These are phyloP conservation scores for Ptiloglossa arizonensis DNA, from an alignment of 1,140 invertebrate species.

Conservation along the genomic window DNA sequence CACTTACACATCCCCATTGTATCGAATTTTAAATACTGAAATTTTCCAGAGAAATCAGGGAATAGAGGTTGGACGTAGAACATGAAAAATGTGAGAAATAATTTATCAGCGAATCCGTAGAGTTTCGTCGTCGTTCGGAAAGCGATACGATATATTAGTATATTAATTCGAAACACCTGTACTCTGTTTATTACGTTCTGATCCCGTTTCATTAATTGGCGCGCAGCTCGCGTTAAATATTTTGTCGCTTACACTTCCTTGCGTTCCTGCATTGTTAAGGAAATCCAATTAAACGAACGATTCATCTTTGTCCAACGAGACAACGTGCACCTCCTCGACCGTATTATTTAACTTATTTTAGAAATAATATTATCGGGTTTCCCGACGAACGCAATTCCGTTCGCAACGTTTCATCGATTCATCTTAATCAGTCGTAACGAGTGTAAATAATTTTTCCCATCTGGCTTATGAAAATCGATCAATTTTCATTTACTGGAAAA, in stretches of 20 bases:
- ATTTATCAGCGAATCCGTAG: background rate
- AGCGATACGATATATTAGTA: background rate
- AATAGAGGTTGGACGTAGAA: no score
- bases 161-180: slow-evolving; percentile 6
- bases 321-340: background rate
- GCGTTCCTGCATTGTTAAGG: slow-evolving; percentile 3
- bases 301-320: slow-evolving; percentile 32
- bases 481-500: no score
- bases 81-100: background rate
- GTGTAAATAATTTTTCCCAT: no score
- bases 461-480: no score
- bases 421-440: background rate
- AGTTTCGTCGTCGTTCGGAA: background rate
- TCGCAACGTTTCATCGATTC: background rate
- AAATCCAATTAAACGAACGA: slow-evolving; percentile 44
- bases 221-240: slow-evolving; percentile 21
- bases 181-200: slow-evolving; percentile 20
- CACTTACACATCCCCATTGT: no score
- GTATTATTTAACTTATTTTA: slow-evolving; percentile 19
- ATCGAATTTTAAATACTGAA: no score
- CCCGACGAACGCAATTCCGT: background rate
- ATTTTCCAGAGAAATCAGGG: no score
- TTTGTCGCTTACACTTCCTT: slow-evolving; percentile 31
- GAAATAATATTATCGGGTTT: slow-evolving; percentile 11
- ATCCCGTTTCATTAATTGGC: slow-evolving; percentile 41